phyloP scores from a whole-genome alignment of 2,797 vertebrate species.

The Toxotes lorentzi region DNA sequence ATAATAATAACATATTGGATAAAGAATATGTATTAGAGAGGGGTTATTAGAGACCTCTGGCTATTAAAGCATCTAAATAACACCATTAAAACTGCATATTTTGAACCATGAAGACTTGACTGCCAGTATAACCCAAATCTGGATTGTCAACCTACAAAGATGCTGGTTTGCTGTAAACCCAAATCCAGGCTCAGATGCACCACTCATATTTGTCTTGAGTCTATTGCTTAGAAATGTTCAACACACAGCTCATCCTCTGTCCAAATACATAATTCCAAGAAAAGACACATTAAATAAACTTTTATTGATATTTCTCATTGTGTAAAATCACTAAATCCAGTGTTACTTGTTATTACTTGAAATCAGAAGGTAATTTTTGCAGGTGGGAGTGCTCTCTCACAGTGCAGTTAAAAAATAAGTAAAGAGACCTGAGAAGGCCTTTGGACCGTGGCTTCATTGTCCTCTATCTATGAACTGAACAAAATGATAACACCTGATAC shows the following conservation, averaged over 20 bases:
- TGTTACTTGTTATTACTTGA: background rate
- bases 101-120: background rate
- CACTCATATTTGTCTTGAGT: background rate
- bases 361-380: background rate
- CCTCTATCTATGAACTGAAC: constrained; percentile 9
- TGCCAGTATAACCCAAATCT: background rate
- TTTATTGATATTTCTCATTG: background rate
- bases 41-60: background rate
- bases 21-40: constrained; percentile 20
- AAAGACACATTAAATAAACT: background rate
- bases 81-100: background rate
- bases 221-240: background rate
- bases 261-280: background rate
- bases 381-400: background rate
- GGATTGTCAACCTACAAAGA: background rate
- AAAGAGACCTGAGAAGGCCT: background rate
- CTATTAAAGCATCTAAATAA: background rate
- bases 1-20: background rate
- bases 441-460: constrained; percentile 8
- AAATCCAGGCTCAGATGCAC: background rate
- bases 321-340: background rate
- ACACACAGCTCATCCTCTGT: background rate
- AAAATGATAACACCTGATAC: constrained; percentile 39
- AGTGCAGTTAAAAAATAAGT: background rate
- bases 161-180: background rate